Percentiles rank a stretch among this genome's conserved stretches.
Evolutionary conservation across 2,888 invertebrate genomes (phyloP).

Genomic region (Nasonovia ribisnigri): DNA sequence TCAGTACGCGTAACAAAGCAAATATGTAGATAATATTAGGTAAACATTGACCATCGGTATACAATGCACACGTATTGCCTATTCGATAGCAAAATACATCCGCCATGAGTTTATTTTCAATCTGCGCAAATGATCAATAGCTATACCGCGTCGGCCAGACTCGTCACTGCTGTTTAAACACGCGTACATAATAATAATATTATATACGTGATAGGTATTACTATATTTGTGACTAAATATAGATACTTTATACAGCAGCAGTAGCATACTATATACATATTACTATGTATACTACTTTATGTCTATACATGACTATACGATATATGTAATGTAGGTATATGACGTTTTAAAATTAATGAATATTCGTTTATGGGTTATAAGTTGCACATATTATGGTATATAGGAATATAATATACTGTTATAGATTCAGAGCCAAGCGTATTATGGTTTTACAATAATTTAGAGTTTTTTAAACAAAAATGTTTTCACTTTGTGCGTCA

Average conservation of each 20-base stretch:
- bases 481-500: neutral
- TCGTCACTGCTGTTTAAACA: neutral
- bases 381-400: neutral
- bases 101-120: neutral
- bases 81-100: neutral
- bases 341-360: neutral
- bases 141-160: neutral
- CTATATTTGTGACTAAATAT: neutral
- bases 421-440: neutral
- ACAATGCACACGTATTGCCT: neutral
- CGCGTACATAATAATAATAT: neutral
- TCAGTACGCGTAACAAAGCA: neutral
- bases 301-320: too few species aligned
- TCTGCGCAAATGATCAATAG: neutral
- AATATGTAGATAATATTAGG: neutral
- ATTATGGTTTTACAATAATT: neutral
- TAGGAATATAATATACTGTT: too few species aligned
- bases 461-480: neutral
- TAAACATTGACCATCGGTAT: neutral
- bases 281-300: too few species aligned
- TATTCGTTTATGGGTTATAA: neutral
- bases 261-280: too few species aligned
- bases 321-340: neutral
- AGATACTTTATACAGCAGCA: too few species aligned
- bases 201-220: neutral